These are phyloP conservation scores for Perizoma affinitatum DNA, from an alignment of 2,888 invertebrate genomes.

Conservation along the genomic window DNA sequence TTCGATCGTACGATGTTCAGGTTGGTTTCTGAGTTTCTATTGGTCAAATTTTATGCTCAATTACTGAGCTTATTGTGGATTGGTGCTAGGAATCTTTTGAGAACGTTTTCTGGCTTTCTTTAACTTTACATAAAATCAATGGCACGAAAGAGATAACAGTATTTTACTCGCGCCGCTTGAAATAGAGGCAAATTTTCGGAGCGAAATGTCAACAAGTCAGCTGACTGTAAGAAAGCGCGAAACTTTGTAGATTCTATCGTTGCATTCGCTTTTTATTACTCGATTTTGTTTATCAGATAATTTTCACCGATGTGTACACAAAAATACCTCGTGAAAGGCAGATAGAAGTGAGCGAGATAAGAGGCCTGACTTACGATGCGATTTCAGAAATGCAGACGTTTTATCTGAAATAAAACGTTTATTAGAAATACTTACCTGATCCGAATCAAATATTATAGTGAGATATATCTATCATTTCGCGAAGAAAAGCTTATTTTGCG, in stretches of 20 bases:
- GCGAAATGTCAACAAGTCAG: conserved; percentile 43
- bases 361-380: conserved; percentile 7
- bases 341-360: conserved; percentile 15
- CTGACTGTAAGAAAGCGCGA: conserved; percentile 48
- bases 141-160: conserved; percentile 52
- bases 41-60: conserved; percentile 37
- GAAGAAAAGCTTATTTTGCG: too few species aligned
- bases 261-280: conserved; percentile 18
- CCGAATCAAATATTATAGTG: too few species aligned
- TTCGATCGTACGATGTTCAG: conserved; percentile 63
- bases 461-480: too few species aligned
- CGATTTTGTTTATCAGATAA: conserved; percentile 26
- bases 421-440: too few species aligned
- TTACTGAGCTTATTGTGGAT: conserved; percentile 46
- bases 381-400: too few species aligned
- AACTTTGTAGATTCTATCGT: conserved; percentile 39
- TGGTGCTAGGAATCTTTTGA: conserved; percentile 40
- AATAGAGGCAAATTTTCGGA: conserved; percentile 26
- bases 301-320: background rate
- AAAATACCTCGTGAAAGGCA: background rate
- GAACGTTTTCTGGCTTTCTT: conserved; percentile 33
- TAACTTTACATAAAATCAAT: conserved; percentile 23
- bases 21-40: conserved; percentile 36
- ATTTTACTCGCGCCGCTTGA: conserved; percentile 32
- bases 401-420: too few species aligned